Evolutionary conservation across 92 coral and sea anemone genomes (phyloP).

Genomic region (Actinostola sp.): DNA sequence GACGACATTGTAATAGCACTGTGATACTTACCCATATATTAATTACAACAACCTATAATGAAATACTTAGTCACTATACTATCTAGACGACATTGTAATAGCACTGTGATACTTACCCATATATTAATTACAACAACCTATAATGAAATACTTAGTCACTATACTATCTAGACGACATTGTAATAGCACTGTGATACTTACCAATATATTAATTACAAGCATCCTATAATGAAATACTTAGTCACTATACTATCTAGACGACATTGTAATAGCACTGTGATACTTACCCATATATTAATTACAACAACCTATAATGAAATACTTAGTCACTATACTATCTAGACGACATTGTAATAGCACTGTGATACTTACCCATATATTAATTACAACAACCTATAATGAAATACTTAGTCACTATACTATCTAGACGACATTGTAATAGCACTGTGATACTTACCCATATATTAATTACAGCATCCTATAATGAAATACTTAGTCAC

Average conservation of each 20-base stretch:
- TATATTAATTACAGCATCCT: slow-evolving; percentile 81
- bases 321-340: background rate
- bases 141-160: no score
- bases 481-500: no score
- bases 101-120: slow-evolving; percentile 65
- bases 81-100: background rate
- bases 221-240: no score
- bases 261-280: background rate
- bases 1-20: background rate
- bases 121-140: slow-evolving; percentile 82
- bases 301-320: no score
- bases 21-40: slow-evolving; percentile 80
- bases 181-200: slow-evolving; percentile 13
- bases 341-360: background rate
- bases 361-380: slow-evolving; percentile 79
- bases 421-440: background rate
- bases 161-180: background rate
- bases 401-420: no score
- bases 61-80: no score
- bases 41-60: slow-evolving; percentile 81
- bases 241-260: background rate
- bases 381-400: slow-evolving; percentile 79
- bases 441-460: slow-evolving; percentile 65
- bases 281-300: slow-evolving; percentile 87
- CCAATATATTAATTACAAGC: slow-evolving; percentile 92